Conservation (phyloP, 2,888 invertebrate species). For the Amiota communis region DNA sequence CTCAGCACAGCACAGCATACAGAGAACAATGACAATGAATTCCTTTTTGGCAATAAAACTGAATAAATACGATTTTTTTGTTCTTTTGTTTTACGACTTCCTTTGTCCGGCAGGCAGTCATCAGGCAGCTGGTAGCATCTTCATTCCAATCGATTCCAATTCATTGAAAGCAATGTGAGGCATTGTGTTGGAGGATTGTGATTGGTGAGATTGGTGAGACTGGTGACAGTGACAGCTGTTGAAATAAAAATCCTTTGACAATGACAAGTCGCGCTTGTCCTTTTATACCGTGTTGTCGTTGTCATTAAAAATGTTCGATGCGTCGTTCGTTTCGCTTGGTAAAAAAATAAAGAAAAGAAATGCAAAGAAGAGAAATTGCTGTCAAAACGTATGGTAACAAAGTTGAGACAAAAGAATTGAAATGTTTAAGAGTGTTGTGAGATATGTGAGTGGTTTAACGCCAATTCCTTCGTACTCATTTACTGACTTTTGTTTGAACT, state of each 20-base stretch:
- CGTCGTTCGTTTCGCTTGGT: no score
- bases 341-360: no score
- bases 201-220: neutral
- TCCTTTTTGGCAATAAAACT: constrained; percentile 11
- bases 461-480: no score
- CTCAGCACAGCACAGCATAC: no score
- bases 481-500: no score
- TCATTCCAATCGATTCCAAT: no score
- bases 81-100: constrained; percentile 14
- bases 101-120: neutral
- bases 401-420: neutral
- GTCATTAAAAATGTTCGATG: no score
- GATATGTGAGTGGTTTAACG: neutral
- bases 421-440: neutral
- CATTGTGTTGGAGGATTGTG: neutral
- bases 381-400: no score
- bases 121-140: no score
- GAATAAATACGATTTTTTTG: neutral
- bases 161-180: no score
- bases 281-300: no score
- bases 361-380: no score
- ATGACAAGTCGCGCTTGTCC: neutral
- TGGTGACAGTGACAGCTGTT: constrained; percentile 10
- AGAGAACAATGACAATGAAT: neutral
- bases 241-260: neutral